A percentile compares a stretch with the other conserved stretches of the same genome.
These are phyloP conservation scores for Troides aeacus DNA, from an alignment of 2,888 invertebrate species.

Conservation along the genomic window DNA sequence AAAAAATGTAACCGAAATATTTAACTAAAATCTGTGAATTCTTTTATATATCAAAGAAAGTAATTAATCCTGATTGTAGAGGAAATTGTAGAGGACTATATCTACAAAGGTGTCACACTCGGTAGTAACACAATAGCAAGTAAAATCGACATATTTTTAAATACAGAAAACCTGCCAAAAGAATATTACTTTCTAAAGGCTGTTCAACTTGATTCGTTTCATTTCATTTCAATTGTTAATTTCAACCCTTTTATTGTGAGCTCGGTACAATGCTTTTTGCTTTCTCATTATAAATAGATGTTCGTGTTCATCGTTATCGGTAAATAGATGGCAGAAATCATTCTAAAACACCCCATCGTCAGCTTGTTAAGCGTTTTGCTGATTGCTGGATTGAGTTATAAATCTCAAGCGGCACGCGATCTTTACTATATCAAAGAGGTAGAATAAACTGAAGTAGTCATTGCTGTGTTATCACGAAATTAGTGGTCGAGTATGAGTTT, in stretches of 20 bases:
- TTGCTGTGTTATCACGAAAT: conserved; percentile 1
- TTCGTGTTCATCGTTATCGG: conserved; percentile 33
- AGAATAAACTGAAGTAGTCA: conserved; percentile 43
- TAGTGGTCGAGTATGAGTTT: background rate
- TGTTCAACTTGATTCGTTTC: background rate
- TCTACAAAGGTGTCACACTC: no score
- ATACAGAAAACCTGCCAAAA: background rate
- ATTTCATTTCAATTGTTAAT: background rate
- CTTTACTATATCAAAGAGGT: conserved; percentile 48
- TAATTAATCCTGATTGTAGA: no score
- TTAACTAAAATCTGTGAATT: no score
- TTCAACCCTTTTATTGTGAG: background rate
- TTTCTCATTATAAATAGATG: conserved; percentile 23
- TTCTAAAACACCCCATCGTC: conserved; percentile 73
- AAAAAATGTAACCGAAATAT: no score
- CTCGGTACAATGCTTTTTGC: conserved; percentile 1
- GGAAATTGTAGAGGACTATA: no score
- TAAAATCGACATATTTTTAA: background rate
- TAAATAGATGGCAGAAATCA: conserved; percentile 62
- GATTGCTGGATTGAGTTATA: conserved; percentile 77
- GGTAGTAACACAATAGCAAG: background rate
- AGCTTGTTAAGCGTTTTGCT: conserved; percentile 75
- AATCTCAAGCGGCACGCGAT: conserved; percentile 74
- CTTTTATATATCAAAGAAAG: no score
- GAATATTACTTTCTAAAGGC: no score